Evolutionary conservation across 2,113 vertebrate genomes (phyloP), one percentile per base, ranked within the genome.

Genomic region (Sisor rabdophorus): DNA sequence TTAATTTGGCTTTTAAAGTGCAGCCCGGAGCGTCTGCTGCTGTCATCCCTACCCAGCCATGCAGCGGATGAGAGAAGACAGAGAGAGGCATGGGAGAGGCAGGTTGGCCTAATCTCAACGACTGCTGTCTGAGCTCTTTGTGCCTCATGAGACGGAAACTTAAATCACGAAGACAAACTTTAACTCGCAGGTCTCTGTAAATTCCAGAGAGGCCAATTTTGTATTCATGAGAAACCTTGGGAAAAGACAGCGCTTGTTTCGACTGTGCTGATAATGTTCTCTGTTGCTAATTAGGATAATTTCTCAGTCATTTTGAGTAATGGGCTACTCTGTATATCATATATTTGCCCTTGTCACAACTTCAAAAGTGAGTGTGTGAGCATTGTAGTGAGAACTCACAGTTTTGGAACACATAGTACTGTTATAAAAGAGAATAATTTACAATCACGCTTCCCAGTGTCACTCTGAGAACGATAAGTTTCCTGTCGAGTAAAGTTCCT

Each of bases 1-100:
- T 54, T 71, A 71, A 80, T 76, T 75, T 76, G 73, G 40, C 48
- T 78, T 24, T 12, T 75, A 58, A 71, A 75, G 56, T 19, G 55
- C 28, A 63, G 80, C 76, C 76, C 26, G 44, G 13, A 75, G 76
- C 65, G 16, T 48, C 15, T 7, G 32, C 47, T 53, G 17, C 32
- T 56, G 74, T 76, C 74, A 76, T 64, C 16, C 32, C 22, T 22
- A 54, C 15, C 12, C 48, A 72, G 58, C 32, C 1, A 56, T 59
- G 61, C 48, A 54, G 68, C 24, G 52, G 52, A 67, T 65, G 32
- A 76, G 61, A 55, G 22, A 50, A 58, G 75, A 70, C 28, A 58
- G 32, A 50, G 61, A 50, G 64, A 36, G n/a, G 11, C 65, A 11
- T 50, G 44, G 44, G 55, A 50, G 53, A 40, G 11, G 11, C 13